Evolutionary conservation across 2,888 invertebrate genomes (phyloP).

Genomic region (Tetrapedia diversipes): DNA sequence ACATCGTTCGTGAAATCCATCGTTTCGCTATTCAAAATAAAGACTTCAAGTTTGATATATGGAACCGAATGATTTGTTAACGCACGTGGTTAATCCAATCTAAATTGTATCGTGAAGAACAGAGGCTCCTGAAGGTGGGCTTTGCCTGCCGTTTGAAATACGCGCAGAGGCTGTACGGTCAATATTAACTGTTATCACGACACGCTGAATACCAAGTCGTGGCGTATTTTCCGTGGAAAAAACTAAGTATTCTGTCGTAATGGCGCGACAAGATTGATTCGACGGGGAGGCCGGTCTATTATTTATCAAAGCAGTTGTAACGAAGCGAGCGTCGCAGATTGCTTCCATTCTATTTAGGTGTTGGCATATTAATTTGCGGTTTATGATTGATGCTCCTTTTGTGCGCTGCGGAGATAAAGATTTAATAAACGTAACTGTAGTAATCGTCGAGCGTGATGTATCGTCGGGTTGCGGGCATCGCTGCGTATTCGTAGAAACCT

Average conservation of each 20-base stretch:
- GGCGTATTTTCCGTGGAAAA: background rate
- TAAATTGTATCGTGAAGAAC: background rate
- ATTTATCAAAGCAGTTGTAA: constrained; percentile 19
- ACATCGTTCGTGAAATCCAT: background rate
- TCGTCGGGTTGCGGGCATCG: background rate
- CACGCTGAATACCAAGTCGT: background rate
- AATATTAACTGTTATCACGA: constrained; percentile 6
- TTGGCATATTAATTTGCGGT: constrained; percentile 10
- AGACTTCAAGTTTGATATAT: background rate
- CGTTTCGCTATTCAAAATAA: background rate
- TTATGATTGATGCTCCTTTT: constrained; percentile 13
- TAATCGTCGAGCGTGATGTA: background rate
- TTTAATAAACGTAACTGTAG: constrained; percentile 9
- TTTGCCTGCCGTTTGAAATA: too few relatives aligned
- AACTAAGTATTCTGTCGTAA: background rate
- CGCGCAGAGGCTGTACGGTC: too few relatives aligned
- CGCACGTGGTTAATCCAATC: background rate
- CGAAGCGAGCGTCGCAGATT: background rate
- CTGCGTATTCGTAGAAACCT: background rate
- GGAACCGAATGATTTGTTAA: background rate
- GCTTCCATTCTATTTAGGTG: background rate
- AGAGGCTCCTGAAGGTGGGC: too few relatives aligned
- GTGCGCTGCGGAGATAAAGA: background rate
- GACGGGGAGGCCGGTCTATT: background rate
- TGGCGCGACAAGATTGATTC: constrained; percentile 24